A percentile compares a stretch with the other conserved stretches of the same genome.
Conservation (phyloP, 2,797 vertebrate species). For the Coregonus sp. region DNA sequence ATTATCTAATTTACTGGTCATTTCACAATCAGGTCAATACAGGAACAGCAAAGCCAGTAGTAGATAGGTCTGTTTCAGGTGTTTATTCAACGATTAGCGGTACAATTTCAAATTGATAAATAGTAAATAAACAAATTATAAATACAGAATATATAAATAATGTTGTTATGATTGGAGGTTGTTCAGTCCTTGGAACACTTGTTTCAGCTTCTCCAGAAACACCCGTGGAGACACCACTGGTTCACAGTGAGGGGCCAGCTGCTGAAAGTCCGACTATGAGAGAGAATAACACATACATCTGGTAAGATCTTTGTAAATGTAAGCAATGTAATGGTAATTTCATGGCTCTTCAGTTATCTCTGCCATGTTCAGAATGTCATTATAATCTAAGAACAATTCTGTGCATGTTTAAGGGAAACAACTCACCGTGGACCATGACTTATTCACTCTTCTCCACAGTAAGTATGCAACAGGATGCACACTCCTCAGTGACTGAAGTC, state of each 20-base stretch:
- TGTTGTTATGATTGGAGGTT: no score
- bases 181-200: background rate
- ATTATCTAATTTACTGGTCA: background rate
- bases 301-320: background rate
- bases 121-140: background rate
- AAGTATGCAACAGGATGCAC: background rate
- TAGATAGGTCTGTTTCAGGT: background rate
- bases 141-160: background rate
- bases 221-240: background rate
- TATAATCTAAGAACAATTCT: background rate
- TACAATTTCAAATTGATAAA: background rate
- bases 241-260: background rate
- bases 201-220: background rate
- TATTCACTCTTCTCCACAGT: background rate
- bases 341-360: background rate
- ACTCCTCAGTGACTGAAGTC: background rate
- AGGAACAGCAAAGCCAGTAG: background rate
- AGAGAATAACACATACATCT: background rate
- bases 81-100: background rate
- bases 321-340: background rate
- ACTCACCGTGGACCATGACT: background rate
- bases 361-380: background rate
- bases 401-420: background rate
- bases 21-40: background rate
- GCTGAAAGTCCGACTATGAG: no score